A percentile compares a stretch with the other conserved stretches of the same genome.
phyloP scores from a whole-genome alignment of 2,888 invertebrate species.

The Noctua fimbriata region DNA sequence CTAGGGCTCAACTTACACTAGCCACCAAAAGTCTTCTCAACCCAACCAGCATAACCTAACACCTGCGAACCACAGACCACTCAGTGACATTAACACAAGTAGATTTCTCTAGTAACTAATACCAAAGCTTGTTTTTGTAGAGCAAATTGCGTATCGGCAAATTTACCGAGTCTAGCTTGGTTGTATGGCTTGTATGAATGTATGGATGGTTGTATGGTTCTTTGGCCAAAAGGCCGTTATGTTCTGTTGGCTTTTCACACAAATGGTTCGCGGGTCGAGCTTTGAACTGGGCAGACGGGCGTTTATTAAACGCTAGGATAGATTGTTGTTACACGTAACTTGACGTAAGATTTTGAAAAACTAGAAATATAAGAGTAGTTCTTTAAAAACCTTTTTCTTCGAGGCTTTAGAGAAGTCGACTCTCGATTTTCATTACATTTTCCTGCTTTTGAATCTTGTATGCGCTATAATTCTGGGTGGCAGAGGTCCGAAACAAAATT shows the following conservation, averaged over 20 bases:
- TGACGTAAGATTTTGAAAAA: background rate
- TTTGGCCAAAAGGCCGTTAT: conserved; percentile 74
- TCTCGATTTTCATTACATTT: background rate
- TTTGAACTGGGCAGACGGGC: conserved; percentile 73
- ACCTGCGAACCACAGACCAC: conserved; percentile 19
- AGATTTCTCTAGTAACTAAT: conserved; percentile 69
- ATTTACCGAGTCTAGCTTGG: conserved; percentile 75
- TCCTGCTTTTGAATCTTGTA: background rate
- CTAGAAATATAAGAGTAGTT: background rate
- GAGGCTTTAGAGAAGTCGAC: background rate
- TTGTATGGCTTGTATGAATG: conserved; percentile 27
- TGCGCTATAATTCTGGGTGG: no score
- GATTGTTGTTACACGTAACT: background rate
- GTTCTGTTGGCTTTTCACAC: conserved; percentile 87
- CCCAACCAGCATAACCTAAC: conserved; percentile 13
- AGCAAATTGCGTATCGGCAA: conserved; percentile 85
- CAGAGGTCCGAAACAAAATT: no score
- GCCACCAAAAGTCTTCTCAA: accelerated
- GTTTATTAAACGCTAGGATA: conserved; percentile 41
- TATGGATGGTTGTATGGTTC: conserved; percentile 34
- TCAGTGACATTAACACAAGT: conserved; percentile 55
- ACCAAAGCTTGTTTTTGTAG: conserved; percentile 71
- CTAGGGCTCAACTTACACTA: conserved; percentile 1
- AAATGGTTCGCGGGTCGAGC: conserved; percentile 69
- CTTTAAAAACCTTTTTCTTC: background rate